These are phyloP conservation scores for Drosophila albomicans DNA, from an alignment of 1,140 invertebrate species.

Conservation along the genomic window DNA sequence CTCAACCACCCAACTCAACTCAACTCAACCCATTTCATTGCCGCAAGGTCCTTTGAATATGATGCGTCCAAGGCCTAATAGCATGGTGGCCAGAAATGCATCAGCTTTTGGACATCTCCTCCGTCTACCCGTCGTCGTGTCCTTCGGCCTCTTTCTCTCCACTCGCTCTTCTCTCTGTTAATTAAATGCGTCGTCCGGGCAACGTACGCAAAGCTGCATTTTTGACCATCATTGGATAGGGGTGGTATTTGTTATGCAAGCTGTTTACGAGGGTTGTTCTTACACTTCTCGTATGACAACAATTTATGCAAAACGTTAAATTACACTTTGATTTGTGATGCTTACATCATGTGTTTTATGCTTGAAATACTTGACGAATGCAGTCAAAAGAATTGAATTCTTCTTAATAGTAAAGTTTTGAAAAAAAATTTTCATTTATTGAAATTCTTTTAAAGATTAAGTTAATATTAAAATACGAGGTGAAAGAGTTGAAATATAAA, in stretches of 20 bases:
- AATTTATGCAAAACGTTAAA: not conserved
- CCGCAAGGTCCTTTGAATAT: conserved; percentile 46
- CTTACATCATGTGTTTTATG: too few species aligned
- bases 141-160: not conserved
- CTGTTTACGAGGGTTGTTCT: conserved; percentile 6
- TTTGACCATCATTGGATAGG: conserved; percentile 46
- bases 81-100: conserved; percentile 31
- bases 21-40: not conserved
- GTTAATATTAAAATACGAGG: not conserved
- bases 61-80: conserved; percentile 39
- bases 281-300: not conserved
- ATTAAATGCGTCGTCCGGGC: conserved; percentile 67
- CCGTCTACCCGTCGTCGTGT: too few species aligned
- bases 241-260: conserved; percentile 34
- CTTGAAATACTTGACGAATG: too few species aligned
- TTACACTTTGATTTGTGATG: not conserved
- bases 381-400: too few species aligned
- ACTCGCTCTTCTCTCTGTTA: conserved; percentile 27
- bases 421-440: too few species aligned
- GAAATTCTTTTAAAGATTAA: not conserved
- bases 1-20: conserved; percentile 3
- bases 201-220: conserved; percentile 43
- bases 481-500: too few species aligned
- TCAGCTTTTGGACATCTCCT: conserved; percentile 7
- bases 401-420: too few species aligned